Evolutionary conservation across 2,888 invertebrate species (phyloP), one percentile per base, ranked within the genome.

Genomic region (Ormyrus thymus): DNA sequence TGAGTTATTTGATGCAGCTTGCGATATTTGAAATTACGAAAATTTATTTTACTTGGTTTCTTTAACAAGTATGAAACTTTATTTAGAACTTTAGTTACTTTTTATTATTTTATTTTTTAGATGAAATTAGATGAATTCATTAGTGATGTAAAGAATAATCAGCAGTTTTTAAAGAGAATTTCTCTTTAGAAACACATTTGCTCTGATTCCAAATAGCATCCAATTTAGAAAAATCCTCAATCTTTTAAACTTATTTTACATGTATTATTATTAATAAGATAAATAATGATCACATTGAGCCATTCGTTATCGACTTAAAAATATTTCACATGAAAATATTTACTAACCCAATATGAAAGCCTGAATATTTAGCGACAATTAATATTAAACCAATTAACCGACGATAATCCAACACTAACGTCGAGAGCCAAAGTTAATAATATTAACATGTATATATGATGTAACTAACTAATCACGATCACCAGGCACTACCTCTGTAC

Each of bases 401-500:
- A 55, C n/a, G 45, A 46, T n/a, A 45, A 71, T 7, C 7, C 53
- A 45, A 72, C 62, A 81, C 64, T 76, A 81, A 78, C 72, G 5
- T 62, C 55, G 64, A 79, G 46, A 61, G 74, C 58, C 50, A 76
- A 76, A 74, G 13, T 71, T 55, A 79, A 64, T 76, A 76, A 78
- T 61, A 78, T 72, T 68, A 71, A 72, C 59, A 71, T 80, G 61
- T 70, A 66, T 71, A 74, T 78, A 81, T 73, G 64, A 64, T 62
- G 15, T 81, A 76, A 73, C 29, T 65, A 77, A 73, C 9, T 75
- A 56, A 81, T 81, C 81, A 77, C 79, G 77, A 79, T 82, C 79
- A 81, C 81, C 74, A 81, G 81, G 79, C 82, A 81, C 82, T 82
- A 79, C 81, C 82, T 79, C 76, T 75, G 81, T 82, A 81, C 81